These are phyloP conservation scores for Meloidogyne chitwoodi DNA, from an alignment of 1,140 invertebrate genomes.

Conservation along the genomic window DNA sequence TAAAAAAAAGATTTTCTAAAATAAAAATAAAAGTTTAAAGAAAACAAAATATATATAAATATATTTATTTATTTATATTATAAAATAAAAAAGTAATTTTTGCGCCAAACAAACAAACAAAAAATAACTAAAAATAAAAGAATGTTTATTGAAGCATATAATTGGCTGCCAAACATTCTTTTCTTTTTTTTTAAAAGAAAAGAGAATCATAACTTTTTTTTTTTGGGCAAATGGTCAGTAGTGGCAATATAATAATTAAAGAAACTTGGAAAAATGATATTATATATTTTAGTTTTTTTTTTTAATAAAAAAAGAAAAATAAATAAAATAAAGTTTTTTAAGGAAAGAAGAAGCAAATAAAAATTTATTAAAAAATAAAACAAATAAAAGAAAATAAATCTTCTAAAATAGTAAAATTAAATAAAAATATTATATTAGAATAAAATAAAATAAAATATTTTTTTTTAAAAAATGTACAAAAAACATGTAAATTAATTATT, in stretches of 20 bases:
- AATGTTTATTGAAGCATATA: background rate
- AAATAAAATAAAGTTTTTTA: background rate
- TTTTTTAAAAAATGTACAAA: background rate
- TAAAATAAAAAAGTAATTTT: background rate
- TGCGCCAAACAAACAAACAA: background rate
- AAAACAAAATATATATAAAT: too few relatives aligned
- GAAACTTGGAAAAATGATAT: background rate
- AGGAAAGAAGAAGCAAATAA: too few relatives aligned
- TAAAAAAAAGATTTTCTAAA: background rate
- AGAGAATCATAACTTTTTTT: background rate
- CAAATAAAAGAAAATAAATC: background rate
- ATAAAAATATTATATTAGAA: background rate
- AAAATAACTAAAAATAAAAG: background rate
- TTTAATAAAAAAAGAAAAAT: background rate
- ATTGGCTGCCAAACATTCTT: background rate
- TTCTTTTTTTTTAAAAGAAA: background rate
- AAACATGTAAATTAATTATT: background rate
- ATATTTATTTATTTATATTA: background rate
- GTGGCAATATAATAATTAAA: background rate
- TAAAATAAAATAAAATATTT: background rate
- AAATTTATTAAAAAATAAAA: background rate
- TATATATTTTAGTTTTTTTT: background rate
- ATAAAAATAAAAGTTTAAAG: too few relatives aligned
- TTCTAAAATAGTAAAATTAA: background rate
- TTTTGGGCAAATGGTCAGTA: constrained; percentile 8